Percentiles rank a stretch among this genome's conserved stretches.
Conservation (phyloP, 2,797 vertebrate genomes). For the Manis crassicaudata region DNA sequence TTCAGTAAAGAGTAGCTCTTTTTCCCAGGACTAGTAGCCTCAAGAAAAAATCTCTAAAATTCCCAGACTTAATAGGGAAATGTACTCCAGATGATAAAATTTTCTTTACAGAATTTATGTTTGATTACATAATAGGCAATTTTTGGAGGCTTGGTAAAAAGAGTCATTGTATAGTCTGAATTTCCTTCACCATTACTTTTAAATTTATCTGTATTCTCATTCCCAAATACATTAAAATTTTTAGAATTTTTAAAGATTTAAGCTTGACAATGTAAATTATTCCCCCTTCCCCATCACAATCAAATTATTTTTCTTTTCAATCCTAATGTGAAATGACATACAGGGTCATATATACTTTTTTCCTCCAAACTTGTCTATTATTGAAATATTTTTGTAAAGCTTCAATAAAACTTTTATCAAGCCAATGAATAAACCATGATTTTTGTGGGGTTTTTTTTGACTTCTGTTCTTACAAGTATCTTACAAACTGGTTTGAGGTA, state of each 20-base stretch:
- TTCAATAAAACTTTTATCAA: slow-evolving; percentile 30
- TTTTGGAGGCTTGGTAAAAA: not conserved
- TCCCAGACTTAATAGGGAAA: not conserved
- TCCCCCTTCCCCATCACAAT: not conserved
- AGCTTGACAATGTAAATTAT: not conserved
- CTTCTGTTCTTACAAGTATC: slow-evolving; percentile 58
- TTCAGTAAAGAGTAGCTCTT: not conserved
- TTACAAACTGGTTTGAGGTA: slow-evolving; percentile 37
- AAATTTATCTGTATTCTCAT: not conserved
- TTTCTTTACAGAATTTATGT: not conserved
- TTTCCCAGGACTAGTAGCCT: not conserved
- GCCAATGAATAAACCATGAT: slow-evolving; percentile 60
- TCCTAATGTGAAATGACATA: slow-evolving; percentile 31
- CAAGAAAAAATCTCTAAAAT: not conserved
- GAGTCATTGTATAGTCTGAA: not conserved
- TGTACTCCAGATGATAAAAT: not conserved
- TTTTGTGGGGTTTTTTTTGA: slow-evolving; percentile 52
- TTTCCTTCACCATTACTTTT: not conserved
- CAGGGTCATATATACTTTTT: not conserved
- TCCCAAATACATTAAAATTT: slow-evolving; percentile 11
- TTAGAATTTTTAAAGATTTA: slow-evolving; percentile 32
- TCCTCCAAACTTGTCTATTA: not conserved
- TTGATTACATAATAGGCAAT: not conserved
- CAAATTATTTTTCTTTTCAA: slow-evolving; percentile 35
- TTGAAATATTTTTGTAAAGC: slow-evolving; percentile 60